These are phyloP conservation scores for Muschampia plurimacula DNA, from an alignment of 2,888 invertebrate genomes.

Conservation along the genomic window DNA sequence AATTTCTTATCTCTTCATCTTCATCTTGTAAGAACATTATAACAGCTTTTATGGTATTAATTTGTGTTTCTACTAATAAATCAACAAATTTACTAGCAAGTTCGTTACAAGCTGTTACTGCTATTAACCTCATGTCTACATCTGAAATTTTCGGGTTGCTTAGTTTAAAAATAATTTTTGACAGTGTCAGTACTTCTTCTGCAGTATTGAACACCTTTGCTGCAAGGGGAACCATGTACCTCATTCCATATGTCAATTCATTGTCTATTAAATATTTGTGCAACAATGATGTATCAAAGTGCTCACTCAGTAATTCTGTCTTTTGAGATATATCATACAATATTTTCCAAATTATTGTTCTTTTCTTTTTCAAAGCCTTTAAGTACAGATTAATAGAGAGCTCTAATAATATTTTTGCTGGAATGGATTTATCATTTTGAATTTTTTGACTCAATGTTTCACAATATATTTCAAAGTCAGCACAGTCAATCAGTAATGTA, in stretches of 20 bases:
- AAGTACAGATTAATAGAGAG: slow-evolving; percentile 56
- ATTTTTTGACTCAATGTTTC: slow-evolving; percentile 59
- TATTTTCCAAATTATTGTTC: slow-evolving; percentile 63
- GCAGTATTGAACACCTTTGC: slow-evolving; percentile 54
- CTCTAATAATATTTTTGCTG: slow-evolving; percentile 50
- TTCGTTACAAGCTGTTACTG: slow-evolving; percentile 72
- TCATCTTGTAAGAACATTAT: slow-evolving; percentile 85
- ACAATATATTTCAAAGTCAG: slow-evolving; percentile 62
- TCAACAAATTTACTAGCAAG: slow-evolving; percentile 56
- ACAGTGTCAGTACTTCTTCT: slow-evolving; percentile 50
- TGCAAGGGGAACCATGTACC: slow-evolving; percentile 68
- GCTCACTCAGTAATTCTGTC: slow-evolving; percentile 47
- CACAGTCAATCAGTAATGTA: slow-evolving; percentile 52
- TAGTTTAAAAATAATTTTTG: slow-evolving; percentile 57
- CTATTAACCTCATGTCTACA: slow-evolving; percentile 70
- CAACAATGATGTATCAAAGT: slow-evolving; percentile 48
- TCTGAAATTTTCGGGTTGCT: slow-evolving; percentile 66
- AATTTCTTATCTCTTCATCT: slow-evolving; percentile 77
- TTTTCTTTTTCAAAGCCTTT: slow-evolving; percentile 53
- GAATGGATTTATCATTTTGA: slow-evolving; percentile 46
- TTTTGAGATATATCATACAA: slow-evolving; percentile 64
- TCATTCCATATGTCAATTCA: slow-evolving; percentile 57
- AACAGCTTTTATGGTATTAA: slow-evolving; percentile 66
- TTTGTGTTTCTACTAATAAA: slow-evolving; percentile 60
- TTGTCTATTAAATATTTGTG: slow-evolving; percentile 48